Percentiles rank a stretch among this genome's conserved stretches.
Evolutionary conservation across 2,797 vertebrate genomes (phyloP).

Genomic region (Scomberomorus guttatus): DNA sequence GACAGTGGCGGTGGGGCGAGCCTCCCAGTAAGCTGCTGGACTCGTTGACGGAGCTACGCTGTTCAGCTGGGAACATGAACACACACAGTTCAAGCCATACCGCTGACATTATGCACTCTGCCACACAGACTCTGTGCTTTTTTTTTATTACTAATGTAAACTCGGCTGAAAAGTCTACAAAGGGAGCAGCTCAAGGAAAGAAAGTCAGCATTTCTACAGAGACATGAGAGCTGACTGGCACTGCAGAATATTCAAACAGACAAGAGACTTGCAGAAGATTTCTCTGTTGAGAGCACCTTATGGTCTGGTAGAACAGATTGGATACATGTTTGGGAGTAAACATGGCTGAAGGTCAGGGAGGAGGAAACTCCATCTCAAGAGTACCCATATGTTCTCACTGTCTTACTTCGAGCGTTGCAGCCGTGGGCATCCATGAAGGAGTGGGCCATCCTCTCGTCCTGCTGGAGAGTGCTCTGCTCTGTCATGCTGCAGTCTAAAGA

Average conservation of each 20-base stretch:
- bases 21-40: conserved; percentile 94
- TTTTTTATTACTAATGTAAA: conserved; percentile 42
- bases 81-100: conserved; percentile 8
- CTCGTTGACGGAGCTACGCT: conserved; percentile 91
- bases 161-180: conserved; percentile 18
- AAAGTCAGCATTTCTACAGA: conserved; percentile 32
- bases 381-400: conserved; percentile 56
- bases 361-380: conserved; percentile 43
- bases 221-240: conserved; percentile 40
- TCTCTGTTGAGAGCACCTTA: conserved; percentile 57
- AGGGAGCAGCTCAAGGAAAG: conserved; percentile 27
- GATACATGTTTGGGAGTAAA: conserved; percentile 57
- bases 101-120: conserved; percentile 3
- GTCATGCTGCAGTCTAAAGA: conserved; percentile 93
- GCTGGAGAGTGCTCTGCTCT: conserved; percentile 94
- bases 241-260: conserved; percentile 55
- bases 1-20: conserved; percentile 89
- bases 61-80: conserved; percentile 86
- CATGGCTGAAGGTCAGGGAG: conserved; percentile 63
- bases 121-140: not conserved
- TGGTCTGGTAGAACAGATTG: conserved; percentile 54
- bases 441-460: conserved; percentile 90
- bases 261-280: conserved; percentile 42
- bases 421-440: conserved; percentile 92
- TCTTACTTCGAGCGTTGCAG: conserved; percentile 90